Conservation (phyloP, 2,113 vertebrate genomes). For the Paramormyrops kingsleyae region DNA sequence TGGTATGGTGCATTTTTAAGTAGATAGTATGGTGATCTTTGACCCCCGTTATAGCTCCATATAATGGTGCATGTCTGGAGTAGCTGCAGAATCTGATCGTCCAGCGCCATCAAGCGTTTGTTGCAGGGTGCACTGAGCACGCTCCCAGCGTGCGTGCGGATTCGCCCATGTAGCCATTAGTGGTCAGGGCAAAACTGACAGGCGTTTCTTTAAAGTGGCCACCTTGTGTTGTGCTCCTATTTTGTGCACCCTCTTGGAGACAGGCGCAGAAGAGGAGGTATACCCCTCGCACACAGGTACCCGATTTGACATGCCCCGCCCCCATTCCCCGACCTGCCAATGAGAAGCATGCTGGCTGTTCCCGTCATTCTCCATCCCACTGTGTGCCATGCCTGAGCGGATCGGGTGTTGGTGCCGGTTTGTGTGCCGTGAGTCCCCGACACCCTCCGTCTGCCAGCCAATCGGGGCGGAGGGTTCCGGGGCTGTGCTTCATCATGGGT, state of each 20-base stretch:
- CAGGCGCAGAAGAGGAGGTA: constrained; percentile 96
- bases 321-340: background rate
- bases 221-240: constrained; percentile 54
- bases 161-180: background rate
- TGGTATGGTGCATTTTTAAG: no score
- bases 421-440: background rate
- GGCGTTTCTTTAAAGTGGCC: constrained; percentile 38
- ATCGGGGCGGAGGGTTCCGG: background rate
- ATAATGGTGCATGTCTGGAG: background rate
- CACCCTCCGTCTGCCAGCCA: background rate
- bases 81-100: background rate
- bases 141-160: background rate
- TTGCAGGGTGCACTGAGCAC: background rate
- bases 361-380: background rate
- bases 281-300: constrained; percentile 89
- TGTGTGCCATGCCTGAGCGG: background rate
- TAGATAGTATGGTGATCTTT: background rate
- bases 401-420: background rate
- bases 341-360: constrained; percentile 13
- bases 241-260: constrained; percentile 61
- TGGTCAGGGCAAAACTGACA: background rate
- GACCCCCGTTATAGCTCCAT: background rate
- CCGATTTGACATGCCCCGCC: constrained; percentile 6
- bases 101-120: background rate
- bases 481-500: background rate